These are phyloP conservation scores for Leuciscus idus DNA, from an alignment of 2,113 vertebrate species.

Conservation along the genomic window DNA sequence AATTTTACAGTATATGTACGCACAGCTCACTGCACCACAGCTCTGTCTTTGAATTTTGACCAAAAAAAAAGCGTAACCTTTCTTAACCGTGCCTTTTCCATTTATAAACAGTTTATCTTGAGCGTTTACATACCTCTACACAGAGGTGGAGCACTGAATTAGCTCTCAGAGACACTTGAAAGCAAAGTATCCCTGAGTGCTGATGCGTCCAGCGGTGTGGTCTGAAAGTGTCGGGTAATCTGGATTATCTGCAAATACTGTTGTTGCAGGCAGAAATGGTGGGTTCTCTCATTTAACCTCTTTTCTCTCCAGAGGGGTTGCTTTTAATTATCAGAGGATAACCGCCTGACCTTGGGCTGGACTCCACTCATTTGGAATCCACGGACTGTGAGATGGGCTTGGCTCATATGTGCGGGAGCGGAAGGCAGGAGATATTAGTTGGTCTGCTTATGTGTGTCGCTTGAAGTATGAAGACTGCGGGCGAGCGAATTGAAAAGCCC, in stretches of 20 bases:
- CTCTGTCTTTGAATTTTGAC: background rate
- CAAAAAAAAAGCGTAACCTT: background rate
- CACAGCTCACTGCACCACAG: background rate
- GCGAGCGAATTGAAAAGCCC: conserved; percentile 71
- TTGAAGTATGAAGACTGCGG: conserved; percentile 38
- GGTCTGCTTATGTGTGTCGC: conserved; percentile 41
- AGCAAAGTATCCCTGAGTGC: conserved; percentile 21
- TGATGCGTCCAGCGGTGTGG: conserved; percentile 61
- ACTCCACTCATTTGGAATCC: conserved; percentile 79
- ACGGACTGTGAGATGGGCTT: conserved; percentile 77
- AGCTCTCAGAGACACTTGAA: conserved; percentile 2
- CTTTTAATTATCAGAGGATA: conserved; percentile 92
- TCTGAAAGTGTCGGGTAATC: conserved; percentile 47
- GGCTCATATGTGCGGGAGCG: conserved; percentile 69
- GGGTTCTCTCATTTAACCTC: conserved; percentile 83
- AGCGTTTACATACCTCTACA: conserved; percentile 9
- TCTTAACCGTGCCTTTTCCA: background rate
- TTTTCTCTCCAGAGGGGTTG: conserved; percentile 81
- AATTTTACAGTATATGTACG: background rate
- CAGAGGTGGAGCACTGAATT: conserved; percentile 27
- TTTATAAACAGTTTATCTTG: conserved; percentile 32
- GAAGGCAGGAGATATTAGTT: conserved; percentile 45
- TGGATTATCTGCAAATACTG: conserved; percentile 68
- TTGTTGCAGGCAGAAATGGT: conserved; percentile 70
- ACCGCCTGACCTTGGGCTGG: conserved; percentile 84